Evolutionary conservation across 1,140 invertebrate genomes (phyloP).

Genomic region (Diachasma alloeum): DNA sequence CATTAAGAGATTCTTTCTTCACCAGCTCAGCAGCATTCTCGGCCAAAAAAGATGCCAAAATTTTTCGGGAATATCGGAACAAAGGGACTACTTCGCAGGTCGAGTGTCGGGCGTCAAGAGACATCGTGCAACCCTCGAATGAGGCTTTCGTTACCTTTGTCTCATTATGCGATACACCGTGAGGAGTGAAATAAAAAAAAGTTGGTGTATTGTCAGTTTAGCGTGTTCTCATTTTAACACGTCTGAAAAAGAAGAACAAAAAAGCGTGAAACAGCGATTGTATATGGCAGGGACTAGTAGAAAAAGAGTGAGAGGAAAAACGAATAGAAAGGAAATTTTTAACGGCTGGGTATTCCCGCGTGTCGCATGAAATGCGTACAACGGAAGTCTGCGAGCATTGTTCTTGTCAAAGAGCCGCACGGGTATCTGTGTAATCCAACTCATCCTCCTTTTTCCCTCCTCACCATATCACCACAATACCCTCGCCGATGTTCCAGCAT

Average conservation of each 20-base stretch:
- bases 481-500: not conserved
- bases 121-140: not conserved
- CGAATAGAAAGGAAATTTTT: not conserved
- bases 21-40: no score
- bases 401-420: not conserved
- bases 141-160: not conserved
- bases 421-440: constrained; percentile 2
- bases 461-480: constrained; percentile 10
- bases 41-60: not conserved
- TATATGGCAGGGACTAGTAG: no score
- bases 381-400: not conserved
- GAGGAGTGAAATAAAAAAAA: not conserved
- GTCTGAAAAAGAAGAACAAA: not conserved
- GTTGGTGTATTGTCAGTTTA: constrained; percentile 11
- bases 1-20: no score
- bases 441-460: constrained; percentile 3
- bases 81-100: not conserved
- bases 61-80: not conserved
- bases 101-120: not conserved
- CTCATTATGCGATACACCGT: not conserved
- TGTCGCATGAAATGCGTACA: not conserved
- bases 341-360: not conserved
- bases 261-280: no score
- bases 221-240: not conserved
- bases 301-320: not conserved